phyloP scores from a whole-genome alignment of 1,140 invertebrate genomes.

The Lanistes nyassanus region DNA sequence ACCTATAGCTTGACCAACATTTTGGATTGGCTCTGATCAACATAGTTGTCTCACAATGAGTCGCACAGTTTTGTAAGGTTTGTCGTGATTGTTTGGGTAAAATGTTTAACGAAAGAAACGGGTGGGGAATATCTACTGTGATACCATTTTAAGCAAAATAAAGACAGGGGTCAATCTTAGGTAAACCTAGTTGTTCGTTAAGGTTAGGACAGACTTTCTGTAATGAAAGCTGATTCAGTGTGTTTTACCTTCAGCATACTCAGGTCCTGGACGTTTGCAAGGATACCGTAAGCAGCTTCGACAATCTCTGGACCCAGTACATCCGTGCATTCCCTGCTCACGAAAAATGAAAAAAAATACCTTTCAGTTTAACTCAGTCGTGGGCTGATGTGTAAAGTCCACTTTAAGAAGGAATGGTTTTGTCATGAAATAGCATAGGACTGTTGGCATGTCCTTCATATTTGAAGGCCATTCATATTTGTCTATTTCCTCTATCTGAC shows the following conservation, averaged over 20 bases:
- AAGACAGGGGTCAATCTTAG: background rate
- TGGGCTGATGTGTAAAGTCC: too few relatives aligned
- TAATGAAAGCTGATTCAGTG: too few relatives aligned
- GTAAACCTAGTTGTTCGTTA: too few relatives aligned
- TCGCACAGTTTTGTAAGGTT: background rate
- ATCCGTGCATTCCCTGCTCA: slow-evolving; percentile 13
- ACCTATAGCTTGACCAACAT: too few relatives aligned
- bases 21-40: background rate
- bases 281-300: slow-evolving; percentile 17
- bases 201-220: too few relatives aligned
- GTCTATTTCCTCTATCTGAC: too few relatives aligned
- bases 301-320: slow-evolving; percentile 15
- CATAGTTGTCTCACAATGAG: background rate
- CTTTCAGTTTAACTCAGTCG: too few relatives aligned
- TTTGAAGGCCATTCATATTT: too few relatives aligned
- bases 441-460: too few relatives aligned
- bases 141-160: background rate
- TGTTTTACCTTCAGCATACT: slow-evolving; percentile 4
- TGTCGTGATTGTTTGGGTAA: background rate
- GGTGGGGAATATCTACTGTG: background rate
- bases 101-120: too few relatives aligned
- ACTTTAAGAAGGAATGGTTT: too few relatives aligned
- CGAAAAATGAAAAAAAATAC: background rate
- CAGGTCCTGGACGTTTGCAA: slow-evolving; percentile 13
- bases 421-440: too few relatives aligned